Evolutionary conservation across 2,797 vertebrate species (phyloP), one percentile per base, ranked within the genome.

Genomic region (Poeciliopsis infans): DNA sequence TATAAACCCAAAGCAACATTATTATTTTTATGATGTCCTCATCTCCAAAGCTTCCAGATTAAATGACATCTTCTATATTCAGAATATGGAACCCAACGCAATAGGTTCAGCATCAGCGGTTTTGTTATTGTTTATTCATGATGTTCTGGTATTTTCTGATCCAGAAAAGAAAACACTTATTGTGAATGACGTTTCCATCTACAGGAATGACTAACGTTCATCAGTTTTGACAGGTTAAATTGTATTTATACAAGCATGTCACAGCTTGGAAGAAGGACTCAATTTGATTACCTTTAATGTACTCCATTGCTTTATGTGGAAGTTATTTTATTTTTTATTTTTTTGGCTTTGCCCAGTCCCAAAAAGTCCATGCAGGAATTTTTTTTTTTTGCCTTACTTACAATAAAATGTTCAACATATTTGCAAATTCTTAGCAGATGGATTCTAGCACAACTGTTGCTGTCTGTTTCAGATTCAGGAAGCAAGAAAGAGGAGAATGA

Each of bases 391-490:
- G 36, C 12, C 11, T 57, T 16, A 59, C 33, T 73, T 12, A 15
- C 33, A 39, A 33, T 13, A 2, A 53, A 41, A n/a, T 16, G 8
- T 41, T 76, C 57, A 3, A 20, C 47, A 39, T 53, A 74, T 74
- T 74, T 53, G 33, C 41, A 43, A 33, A 57, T 57, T 43, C 39
- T 64, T 28, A 18, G 33, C 33, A 76, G 75, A 41, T 18, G 16
- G n/a, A 7, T 55, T 41, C 59, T 39, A 61, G 43, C 46, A 18
- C 6, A 71, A 12, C 13, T 46, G 1, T 5, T 73, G 0, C 4
- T 73, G 0, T 83, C 2, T 82, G 20, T 90, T 88, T 80, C 79
- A 88, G 91, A 45, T 39, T 31, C 20, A 1, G 5, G 2, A 39
- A 8, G 79, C 6, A 4, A 86, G 53, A 43, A 66, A 5, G 23